Evolutionary conservation across 2,888 invertebrate species (phyloP), one percentile per base, ranked within the genome.

Genomic region (Epistrophe grossulariae): DNA sequence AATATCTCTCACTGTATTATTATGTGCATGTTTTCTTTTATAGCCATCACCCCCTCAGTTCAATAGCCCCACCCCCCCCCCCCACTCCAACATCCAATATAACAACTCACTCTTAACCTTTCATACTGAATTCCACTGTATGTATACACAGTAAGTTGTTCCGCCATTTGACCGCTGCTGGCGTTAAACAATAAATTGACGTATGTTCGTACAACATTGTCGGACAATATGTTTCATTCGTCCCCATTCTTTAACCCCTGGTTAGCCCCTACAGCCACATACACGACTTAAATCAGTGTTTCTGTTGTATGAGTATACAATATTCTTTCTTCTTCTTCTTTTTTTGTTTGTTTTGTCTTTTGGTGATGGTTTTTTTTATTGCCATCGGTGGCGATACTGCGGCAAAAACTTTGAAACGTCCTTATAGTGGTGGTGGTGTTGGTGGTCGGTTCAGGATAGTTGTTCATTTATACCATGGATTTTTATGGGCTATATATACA

Each of bases 331-430:
- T 62, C 64, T 72, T 45, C 24, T 52, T 45, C 24, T 71, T 71
- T 52, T 52, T n/a, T n/a, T n/a, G n/a, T n/a, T 24, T 24, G 24
- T 50, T 38, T 52, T 71, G 19, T 43, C n/a, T 62, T 64, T 11
- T 52, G 50, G 11, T 48, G 64, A 45, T 48, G n/a, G 40, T 38
- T 57, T 78, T 85, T 82, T 87, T 87, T 87, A 87, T 68, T 78
- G 74, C 82, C 87, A 79, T 72, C 82, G 72, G 82, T 82, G 82
- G 79, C 40, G 45, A 87, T 76, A 79, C 74, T 87, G 87, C 79
- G 87, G 79, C 87, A 87, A 87, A 87, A 87, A 87, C 79, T 82
- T 87, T 87, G 70, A 70, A 76, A 43, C 28, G 59, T 79, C 81
- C 66, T 68, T 73, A 52, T 48, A 50, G 48, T 13, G 28, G 24